Evolutionary conservation across 2,797 vertebrate genomes (phyloP), one percentile per base, ranked within the genome.

Genomic region (Cryptoprocta ferox): DNA sequence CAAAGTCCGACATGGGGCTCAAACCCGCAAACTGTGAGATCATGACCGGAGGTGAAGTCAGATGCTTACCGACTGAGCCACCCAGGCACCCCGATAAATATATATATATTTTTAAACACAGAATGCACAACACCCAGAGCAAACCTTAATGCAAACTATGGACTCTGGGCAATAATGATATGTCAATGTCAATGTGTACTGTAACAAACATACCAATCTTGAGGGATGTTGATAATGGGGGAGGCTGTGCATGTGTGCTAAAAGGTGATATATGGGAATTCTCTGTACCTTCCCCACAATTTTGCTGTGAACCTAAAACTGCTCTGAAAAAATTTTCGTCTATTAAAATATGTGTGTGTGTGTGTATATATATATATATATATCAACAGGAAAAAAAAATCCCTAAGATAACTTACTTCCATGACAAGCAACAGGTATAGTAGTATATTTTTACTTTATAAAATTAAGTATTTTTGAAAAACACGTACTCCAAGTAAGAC

Each of bases 381-480:
- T 93, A 75, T 93, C 39, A 68, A 78, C 28, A 21, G 32, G 32
- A 73, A 76, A 80, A 73, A 75, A 80, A 70, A 86, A 79, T 45
- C 12, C 59, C 42, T 92, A 92, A 59, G 24, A 56, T 73, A 94
- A 71, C 7, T 91, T n/a, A 85, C 11, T 78, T 92, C 48, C 56
- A 68, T 63, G 81, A 78, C 66, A 85, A 97, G 68, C 85, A 96
- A 89, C 48, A 93, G 28, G 42, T 50, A 21, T 32, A 81, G 24
- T 79, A 93, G 24, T 75, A 93, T 96, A 82, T 95, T 95, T 96
- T 97, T 89, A 86, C 78, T 59, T 59, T 59, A 59, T 19, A 59
- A 92, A 98, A 92, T 97, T 80, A 87, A 79, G 61, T 84, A 61
- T 79, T 90, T 92, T 83, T 91, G 56, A 56, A 82, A 83, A 92